phyloP scores from a whole-genome alignment of 2,797 vertebrate genomes.

The Gadopsis marmoratus region DNA sequence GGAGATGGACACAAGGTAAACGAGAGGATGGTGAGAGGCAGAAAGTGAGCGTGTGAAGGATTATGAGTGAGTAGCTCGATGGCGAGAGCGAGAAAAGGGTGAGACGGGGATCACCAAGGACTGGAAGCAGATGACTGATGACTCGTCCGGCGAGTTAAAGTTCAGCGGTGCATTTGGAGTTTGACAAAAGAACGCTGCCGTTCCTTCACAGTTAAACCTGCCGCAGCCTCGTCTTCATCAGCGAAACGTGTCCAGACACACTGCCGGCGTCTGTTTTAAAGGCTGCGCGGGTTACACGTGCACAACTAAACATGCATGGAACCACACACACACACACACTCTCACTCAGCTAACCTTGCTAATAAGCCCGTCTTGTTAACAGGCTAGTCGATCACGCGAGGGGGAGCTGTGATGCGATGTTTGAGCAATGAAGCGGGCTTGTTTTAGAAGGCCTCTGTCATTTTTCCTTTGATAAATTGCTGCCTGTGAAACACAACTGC shows the following conservation, averaged over 20 bases:
- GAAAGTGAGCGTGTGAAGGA: not conserved
- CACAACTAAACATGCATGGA: constrained; percentile 11
- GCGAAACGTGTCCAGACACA: not conserved
- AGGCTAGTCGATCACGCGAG: constrained; percentile 26
- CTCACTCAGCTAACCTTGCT: constrained; percentile 35
- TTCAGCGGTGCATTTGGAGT: constrained; percentile 27
- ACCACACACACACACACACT: not conserved
- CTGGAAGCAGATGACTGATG: constrained; percentile 31
- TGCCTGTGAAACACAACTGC: constrained; percentile 47
- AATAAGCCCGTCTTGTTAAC: constrained; percentile 56
- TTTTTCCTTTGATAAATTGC: constrained; percentile 62
- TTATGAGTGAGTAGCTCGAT: not conserved
- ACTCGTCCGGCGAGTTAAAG: constrained; percentile 31
- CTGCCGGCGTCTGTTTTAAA: constrained; percentile 3
- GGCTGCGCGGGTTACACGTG: not conserved
- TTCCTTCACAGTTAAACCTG: constrained; percentile 18
- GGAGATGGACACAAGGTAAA: constrained; percentile 9
- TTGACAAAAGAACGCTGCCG: constrained; percentile 3
- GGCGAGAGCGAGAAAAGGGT: not conserved
- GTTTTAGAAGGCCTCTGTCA: constrained; percentile 40
- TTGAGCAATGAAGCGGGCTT: constrained; percentile 65
- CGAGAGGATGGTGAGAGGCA: not conserved
- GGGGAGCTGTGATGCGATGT: constrained; percentile 36
- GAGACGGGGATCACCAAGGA: not conserved
- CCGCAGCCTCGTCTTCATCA: not conserved